Evolutionary conservation across 2,113 vertebrate species (phyloP), one percentile per base, ranked within the genome.

Genomic region (Ahaetulla prasina): DNA sequence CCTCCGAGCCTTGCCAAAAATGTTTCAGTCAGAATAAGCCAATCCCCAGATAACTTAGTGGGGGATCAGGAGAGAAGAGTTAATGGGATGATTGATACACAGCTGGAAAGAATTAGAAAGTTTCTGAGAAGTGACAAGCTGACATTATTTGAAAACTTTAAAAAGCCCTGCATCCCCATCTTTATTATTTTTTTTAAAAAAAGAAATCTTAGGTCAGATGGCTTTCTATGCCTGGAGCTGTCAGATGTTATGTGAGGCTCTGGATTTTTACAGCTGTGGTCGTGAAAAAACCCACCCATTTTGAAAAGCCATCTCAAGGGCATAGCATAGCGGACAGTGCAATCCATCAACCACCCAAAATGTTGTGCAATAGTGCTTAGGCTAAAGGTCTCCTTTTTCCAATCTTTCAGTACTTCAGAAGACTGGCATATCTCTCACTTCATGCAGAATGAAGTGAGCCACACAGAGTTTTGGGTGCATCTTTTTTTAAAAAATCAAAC

Each of bases 51-150:
- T 97, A 97, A 96, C 93, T 52, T 91, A 10, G 50, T 87, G 93
- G 95, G 97, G 97, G 95, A 96, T 96, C 91, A 92, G 95, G 94
- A 97, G 97, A 96, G 96, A 95, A 95, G 95, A 97, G 96, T 97
- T 97, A 97, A 97, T 94, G 90, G 96, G 97, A 95, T 95, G 97
- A 98, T 97, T 98, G 98, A 98, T 96, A 97, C 97, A 95, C 96
- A 98, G 96, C 96, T 97, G 98, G 98, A 98, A 98, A 97, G 96
- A 96, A 98, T 98, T 97, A 97, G 89, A 91, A 94, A 94, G 85
- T 74, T 93, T 94, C 88, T 85, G 91, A 91, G 93, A 96, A 94
- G 93, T 92, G 96, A 94, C 95, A 96, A 96, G 22, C 87, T 94
- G 95, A 96, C 93, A 92, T 68, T 91, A 91, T 94, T 95, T 92